A percentile compares a stretch with the other conserved stretches of the same genome.
Conservation (phyloP, 1,140 invertebrate species). For the Polypedilum pembai region DNA sequence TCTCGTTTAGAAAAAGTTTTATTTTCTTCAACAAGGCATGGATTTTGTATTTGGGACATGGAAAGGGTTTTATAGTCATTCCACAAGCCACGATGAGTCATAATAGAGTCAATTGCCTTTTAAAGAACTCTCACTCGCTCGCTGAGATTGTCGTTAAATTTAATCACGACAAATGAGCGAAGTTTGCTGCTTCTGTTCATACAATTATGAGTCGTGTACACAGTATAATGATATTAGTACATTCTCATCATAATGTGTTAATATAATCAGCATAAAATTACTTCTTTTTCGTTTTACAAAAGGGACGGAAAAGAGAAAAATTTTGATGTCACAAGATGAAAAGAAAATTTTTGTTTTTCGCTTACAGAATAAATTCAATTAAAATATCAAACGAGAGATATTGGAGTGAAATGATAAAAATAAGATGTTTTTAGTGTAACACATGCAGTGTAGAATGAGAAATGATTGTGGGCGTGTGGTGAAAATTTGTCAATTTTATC, state of each 20-base stretch:
- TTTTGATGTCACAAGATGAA: not conserved
- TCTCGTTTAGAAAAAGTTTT: no score
- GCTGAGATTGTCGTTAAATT: constrained; percentile 6
- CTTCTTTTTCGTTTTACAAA: no score
- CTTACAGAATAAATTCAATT: no score
- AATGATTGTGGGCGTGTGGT: no score
- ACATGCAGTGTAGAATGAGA: no score
- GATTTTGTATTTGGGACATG: no score
- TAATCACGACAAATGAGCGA: not conserved
- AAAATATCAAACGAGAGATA: no score
- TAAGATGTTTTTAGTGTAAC: no score
- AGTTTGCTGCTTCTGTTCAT: not conserved
- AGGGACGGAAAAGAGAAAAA: no score
- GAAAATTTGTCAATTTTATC: no score
- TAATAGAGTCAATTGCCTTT: constrained; percentile 6
- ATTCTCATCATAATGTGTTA: constrained; percentile 3
- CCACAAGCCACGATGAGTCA: not conserved
- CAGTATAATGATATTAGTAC: not conserved
- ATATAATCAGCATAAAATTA: not conserved
- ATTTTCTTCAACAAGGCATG: no score
- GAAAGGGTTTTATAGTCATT: not conserved
- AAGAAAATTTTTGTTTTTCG: not conserved
- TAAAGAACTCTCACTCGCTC: not conserved
- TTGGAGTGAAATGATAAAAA: no score
- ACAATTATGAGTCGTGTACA: not conserved